Base-by-base conservation (phyloP, 2,797 vertebrate species). In the Sebastes cheni region DNA sequence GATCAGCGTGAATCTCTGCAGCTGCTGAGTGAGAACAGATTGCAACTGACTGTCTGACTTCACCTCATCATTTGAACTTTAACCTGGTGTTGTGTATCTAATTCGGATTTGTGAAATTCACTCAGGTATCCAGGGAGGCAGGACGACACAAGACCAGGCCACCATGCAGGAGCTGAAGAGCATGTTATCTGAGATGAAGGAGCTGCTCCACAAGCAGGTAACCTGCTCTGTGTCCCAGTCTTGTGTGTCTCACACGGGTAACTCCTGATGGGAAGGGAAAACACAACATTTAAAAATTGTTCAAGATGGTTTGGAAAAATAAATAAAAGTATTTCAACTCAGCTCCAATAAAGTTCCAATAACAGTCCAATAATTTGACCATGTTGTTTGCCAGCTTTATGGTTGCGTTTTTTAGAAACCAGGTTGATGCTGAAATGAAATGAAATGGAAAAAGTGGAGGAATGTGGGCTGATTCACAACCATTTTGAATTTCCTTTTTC, bases 121-220 rank as follows among this genome's bases (percentile, higher is more conserved):
- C 14, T 36, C 67, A 95, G 92, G 86, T 55, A 70, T 90, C 73
- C 87, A 94, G 96, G 96, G 95, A 87, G 94, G 96, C 82, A 95
- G 96, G 80, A 95, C 94, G 61, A 92, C 91, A 52, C 95, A 97
- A 16, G 95, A 99, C 77, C 93, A 98, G 88, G 93, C 93, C 85
- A 96, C 97, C 75, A 96, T 99, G 90, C 72, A 94, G 84, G 97
- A 99, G 85, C 96, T 99, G 86, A 98, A 96, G 87, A 96, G 92
- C 84, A 95, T 99, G 86, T 82, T 99, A 64, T 93, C 95, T 88
- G 99, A 99, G 82, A 96, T 99, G 94, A 98, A 96, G 91, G 96
- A 97, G 85, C 95, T 99, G 81, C 96, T 99, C 76, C 93, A 95
- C 85, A 96, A 97, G 82, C 98, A 99, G 98, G 99, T 99, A 94